Base-by-base conservation (phyloP, 2,113 vertebrate species). In the Diphyllodes magnificus region DNA sequence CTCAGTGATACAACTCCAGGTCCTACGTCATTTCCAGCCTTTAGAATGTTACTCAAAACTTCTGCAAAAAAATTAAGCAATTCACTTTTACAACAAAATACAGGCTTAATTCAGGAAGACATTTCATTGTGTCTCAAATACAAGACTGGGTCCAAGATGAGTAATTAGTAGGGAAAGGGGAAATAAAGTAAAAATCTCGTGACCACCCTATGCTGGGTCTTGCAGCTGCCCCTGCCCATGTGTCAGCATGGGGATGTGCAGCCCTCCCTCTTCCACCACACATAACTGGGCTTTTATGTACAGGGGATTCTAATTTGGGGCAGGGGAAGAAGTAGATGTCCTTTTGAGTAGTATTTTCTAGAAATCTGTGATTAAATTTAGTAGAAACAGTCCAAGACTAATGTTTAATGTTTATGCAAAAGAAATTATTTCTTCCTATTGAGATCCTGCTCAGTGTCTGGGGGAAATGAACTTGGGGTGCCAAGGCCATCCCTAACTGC, bases 331-430 rank as follows among this genome's bases (percentile, higher is more conserved):
- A 90, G 17, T 16, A 89, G 40, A 51, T 82, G 31, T 72, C 51
- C n/a, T 65, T 91, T 66, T 37, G 53, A 51, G n/a, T 44, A 51
- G 24, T 53, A 61, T 60, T 82, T 94, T 79, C 70, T 69, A 76
- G 70, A 87, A 90, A 87, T 65, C 45, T 37, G 20, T 68, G n/a
- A 87, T 89, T 71, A 66, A 39, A 66, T 81, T 63, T 66, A 77
- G n/a, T 79, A 53, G 65, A 82, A 94, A 69, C 15, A 22, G 25
- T 40, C 24, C 61, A 89, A 80, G 66, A 69, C 13, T 60, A 50
- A 81, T 77, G 44, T 82, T 81, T 77, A 68, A 45, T 69, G 31
- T 77, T 91, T 73, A 69, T n/a, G 50, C 30, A 42, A 81, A 88
- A 61, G 65, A 77, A 5, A 4, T 31, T 6, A 47, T 10, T 86